Conservation (phyloP, 2,888 invertebrate species). For the Mythimna albipuncta region DNA sequence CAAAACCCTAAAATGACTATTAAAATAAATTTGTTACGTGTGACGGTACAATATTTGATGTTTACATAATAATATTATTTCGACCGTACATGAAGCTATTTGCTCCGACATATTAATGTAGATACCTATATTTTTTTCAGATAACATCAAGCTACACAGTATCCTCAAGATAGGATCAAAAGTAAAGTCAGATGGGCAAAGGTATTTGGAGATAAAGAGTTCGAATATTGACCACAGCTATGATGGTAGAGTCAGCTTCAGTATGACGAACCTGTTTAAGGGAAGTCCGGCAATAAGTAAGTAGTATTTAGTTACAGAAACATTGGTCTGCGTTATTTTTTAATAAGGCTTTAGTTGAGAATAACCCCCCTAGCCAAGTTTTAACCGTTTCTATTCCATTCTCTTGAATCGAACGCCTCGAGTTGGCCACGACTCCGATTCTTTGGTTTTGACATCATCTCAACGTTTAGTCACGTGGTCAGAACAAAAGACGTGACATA, state of each 20-base stretch:
- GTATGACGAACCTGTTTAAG: constrained; percentile 78
- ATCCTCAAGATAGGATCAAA: constrained; percentile 67
- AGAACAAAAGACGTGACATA: no score
- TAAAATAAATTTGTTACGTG: neutral
- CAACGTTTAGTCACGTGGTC: no score
- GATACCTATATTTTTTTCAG: constrained; percentile 67
- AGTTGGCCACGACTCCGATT: no score
- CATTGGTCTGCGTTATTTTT: neutral
- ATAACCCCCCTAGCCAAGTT: no score
- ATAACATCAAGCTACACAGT: constrained; percentile 71
- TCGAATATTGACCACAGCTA: constrained; percentile 71
- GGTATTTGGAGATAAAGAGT: constrained; percentile 71
- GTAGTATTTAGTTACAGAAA: constrained; percentile 44
- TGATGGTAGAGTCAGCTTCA: constrained; percentile 77
- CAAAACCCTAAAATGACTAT: no score
- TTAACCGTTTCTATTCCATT: no score
- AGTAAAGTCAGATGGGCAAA: constrained; percentile 64
- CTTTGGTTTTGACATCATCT: no score
- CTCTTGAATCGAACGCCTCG: no score
- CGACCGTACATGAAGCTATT: neutral
- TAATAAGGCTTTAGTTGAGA: no score
- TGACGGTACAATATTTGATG: neutral
- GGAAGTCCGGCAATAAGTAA: constrained; percentile 79
- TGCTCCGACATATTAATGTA: constrained; percentile 10
- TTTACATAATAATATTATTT: constrained; percentile 1